phyloP scores from a whole-genome alignment of 2,888 invertebrate species.

The Limnephilus rhombicus region DNA sequence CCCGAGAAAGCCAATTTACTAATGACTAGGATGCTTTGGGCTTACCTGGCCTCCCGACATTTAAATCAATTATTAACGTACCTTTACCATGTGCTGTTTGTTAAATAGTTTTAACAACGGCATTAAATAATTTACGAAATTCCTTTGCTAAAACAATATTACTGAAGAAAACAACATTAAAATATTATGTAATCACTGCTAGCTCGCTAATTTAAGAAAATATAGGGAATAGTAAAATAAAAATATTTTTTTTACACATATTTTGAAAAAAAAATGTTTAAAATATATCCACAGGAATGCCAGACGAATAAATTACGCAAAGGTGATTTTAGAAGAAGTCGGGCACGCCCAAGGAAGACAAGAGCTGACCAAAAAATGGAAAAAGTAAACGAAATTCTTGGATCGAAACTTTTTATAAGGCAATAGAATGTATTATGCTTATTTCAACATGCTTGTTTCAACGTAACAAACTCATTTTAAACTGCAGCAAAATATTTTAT shows the following conservation, averaged over 20 bases:
- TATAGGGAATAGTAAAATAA: not conserved
- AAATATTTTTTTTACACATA: not conserved
- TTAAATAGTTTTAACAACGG: not conserved
- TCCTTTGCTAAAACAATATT: not conserved
- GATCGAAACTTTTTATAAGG: no score
- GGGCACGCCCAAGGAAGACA: no score
- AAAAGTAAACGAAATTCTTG: no score
- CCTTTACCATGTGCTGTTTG: not conserved
- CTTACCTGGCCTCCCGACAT: not conserved
- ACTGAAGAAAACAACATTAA: not conserved
- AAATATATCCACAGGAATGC: no score
- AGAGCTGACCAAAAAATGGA: no score
- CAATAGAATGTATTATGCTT: no score
- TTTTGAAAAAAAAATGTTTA: not conserved
- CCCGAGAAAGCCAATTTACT: not conserved
- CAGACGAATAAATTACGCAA: no score
- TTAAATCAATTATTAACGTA: not conserved
- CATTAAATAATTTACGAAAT: not conserved
- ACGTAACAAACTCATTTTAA: no score
- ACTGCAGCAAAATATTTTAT: no score
- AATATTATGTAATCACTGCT: not conserved
- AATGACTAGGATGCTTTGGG: not conserved
- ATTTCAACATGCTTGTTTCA: no score
- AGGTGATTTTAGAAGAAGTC: no score
- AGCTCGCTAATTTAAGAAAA: not conserved